Percentiles rank a stretch among this genome's conserved stretches.
These are phyloP conservation scores for Molorchus minor DNA, from an alignment of 2,888 invertebrate species.

Conservation along the genomic window DNA sequence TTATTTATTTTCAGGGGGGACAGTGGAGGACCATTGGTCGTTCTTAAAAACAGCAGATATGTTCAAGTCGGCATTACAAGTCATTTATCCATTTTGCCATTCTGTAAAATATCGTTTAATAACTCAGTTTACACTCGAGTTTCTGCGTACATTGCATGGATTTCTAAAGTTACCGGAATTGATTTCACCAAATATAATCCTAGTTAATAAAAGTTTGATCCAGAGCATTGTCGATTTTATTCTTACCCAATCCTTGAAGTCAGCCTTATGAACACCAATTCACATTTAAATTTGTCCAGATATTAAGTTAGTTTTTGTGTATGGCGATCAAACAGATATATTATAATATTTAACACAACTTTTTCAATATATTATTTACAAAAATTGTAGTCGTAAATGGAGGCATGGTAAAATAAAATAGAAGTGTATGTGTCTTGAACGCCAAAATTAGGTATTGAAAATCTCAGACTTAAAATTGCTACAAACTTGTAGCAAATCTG, in stretches of 20 bases:
- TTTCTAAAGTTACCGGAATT: constrained; percentile 55
- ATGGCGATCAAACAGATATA: too few relatives aligned
- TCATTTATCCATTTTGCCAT: constrained; percentile 56
- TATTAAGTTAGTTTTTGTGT: too few relatives aligned
- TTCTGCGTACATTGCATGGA: constrained; percentile 57
- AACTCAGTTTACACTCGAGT: constrained; percentile 60
- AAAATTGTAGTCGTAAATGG: too few relatives aligned
- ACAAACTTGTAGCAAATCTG: too few relatives aligned
- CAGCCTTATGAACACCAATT: too few relatives aligned
- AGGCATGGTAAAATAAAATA: too few relatives aligned
- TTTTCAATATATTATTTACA: too few relatives aligned
- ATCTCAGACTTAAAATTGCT: too few relatives aligned
- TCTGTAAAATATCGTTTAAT: constrained; percentile 58
- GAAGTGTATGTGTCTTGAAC: too few relatives aligned
- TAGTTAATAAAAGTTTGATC: constrained; percentile 7
- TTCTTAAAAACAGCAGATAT: constrained; percentile 49
- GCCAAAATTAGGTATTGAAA: too few relatives aligned
- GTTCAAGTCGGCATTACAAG: constrained; percentile 60
- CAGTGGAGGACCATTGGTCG: constrained; percentile 59
- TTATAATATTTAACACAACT: too few relatives aligned
- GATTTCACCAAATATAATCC: constrained; percentile 53
- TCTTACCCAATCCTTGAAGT: background rate
- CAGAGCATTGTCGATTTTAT: background rate
- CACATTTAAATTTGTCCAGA: too few relatives aligned
- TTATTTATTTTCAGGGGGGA: constrained; percentile 55